Evolutionary conservation across 2,797 vertebrate genomes (phyloP), one percentile per base, ranked within the genome.

Genomic region (Enteromius anoplus): DNA sequence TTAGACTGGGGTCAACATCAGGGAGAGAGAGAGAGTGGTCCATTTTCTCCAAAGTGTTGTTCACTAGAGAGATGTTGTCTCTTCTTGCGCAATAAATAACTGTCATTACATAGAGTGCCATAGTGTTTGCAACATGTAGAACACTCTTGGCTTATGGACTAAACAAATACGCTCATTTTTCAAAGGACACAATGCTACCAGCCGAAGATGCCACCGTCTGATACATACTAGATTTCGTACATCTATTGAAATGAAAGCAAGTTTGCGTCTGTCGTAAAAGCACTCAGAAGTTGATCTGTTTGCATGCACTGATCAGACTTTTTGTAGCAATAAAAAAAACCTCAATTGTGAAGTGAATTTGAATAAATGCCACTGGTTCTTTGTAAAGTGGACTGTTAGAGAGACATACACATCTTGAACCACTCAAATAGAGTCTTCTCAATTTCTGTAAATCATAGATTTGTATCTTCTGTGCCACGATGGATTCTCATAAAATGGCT

Each of bases 31-130:
- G 90, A 92, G 90, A 91, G 91, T 88, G 90, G 91, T 89, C 93
- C 92, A 94, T 95, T 95, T 95, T 93, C 93, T 90, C 85, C 91
- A 93, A 95, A 95, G 93, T 94, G 94, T 92, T 91, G 91, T 91
- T 93, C 91, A 88, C 91, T 90, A 91, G 92, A 94, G 93, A 94
- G 91, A 92, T 92, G 91, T 90, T 91, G 90, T 91, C 91, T 91
- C 88, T 85, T 83, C 88, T 87, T 91, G 90, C 89, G 78, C 90
- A 90, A 90, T 90, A 92, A 93, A 94, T 93, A 93, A 93, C 93
- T 90, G 92, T 94, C 90, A 93, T 95, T 95, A 94, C 91, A 85
- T 87, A 88, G 90, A 91, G 90, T 87, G 87, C 86, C 90, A 88
- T 91, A 91, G 91, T 90, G 88, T 92, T 89, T 78, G 29, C 82